A percentile compares a stretch with the other conserved stretches of the same genome.
These are phyloP conservation scores for Himalopsyche anomala DNA, from an alignment of 2,888 invertebrate genomes.

Conservation along the genomic window DNA sequence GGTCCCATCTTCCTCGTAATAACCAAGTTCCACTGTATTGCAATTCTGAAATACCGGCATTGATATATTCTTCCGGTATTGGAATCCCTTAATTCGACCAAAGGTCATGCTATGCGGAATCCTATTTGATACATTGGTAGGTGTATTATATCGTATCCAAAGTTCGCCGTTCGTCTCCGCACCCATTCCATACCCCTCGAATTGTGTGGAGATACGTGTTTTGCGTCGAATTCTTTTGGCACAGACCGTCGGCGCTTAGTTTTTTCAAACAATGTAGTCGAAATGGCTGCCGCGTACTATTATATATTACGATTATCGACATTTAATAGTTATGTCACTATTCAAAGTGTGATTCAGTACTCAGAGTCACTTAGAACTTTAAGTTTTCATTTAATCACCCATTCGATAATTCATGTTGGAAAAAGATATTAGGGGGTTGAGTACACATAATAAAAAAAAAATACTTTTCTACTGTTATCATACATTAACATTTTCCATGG, in stretches of 20 bases:
- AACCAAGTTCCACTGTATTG: no score
- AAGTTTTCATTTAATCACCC: no score
- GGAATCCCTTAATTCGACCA: background rate
- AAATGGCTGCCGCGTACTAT: background rate
- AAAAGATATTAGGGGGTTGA: no score
- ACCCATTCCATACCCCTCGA: background rate
- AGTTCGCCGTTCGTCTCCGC: background rate
- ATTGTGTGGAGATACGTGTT: background rate
- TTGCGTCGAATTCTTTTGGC: conserved; percentile 35
- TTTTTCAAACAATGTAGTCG: background rate
- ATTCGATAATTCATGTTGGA: no score
- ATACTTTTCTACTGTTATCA: no score
- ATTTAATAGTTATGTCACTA: background rate
- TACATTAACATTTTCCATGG: no score
- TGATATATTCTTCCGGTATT: no score
- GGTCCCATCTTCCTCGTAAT: no score
- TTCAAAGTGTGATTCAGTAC: background rate
- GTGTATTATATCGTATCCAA: background rate
- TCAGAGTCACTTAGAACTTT: no score
- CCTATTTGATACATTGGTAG: background rate
- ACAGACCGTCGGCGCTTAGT: background rate
- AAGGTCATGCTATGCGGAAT: conserved; percentile 39
- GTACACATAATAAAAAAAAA: no score
- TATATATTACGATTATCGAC: background rate
- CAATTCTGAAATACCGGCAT: no score